Conservation (phyloP, 2,888 invertebrate genomes). For the Acleris cristana region DNA sequence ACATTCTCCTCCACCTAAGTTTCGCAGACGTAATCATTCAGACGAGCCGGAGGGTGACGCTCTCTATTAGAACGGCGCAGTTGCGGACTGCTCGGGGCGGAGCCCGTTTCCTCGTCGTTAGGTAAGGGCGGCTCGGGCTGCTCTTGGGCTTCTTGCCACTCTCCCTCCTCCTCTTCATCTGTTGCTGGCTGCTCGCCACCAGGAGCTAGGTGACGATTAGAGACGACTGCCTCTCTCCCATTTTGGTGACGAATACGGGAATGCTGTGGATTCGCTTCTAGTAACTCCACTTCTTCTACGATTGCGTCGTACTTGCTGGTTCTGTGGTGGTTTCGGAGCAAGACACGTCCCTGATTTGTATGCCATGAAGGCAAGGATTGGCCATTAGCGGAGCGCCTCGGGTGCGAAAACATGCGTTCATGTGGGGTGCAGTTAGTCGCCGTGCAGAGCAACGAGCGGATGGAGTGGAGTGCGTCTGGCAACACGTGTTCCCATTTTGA, state of each 20-base stretch:
- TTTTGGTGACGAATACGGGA: not conserved
- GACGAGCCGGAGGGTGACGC: no score
- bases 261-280: conserved; percentile 6
- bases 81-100: no score
- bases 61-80: no score
- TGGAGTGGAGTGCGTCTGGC: conserved; percentile 3
- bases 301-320: conserved; percentile 11
- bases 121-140: no score
- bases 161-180: no score
- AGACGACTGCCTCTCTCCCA: conserved; percentile 1
- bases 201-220: conserved; percentile 6
- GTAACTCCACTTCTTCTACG: conserved; percentile 3
- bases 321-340: not conserved
- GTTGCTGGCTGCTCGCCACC: not conserved
- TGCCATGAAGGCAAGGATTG: conserved; percentile 6
- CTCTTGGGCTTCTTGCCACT: no score
- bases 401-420: conserved; percentile 10
- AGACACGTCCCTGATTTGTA: not conserved
- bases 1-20: no score
- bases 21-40: no score
- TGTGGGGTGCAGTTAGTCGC: conserved; percentile 16
- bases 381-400: no score
- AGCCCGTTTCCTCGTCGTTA: no score
- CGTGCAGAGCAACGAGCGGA: conserved; percentile 16
- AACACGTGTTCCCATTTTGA: not conserved